These are phyloP conservation scores for Thomomys bottae DNA, from an alignment of 2,113 vertebrate genomes.

Conservation along the genomic window DNA sequence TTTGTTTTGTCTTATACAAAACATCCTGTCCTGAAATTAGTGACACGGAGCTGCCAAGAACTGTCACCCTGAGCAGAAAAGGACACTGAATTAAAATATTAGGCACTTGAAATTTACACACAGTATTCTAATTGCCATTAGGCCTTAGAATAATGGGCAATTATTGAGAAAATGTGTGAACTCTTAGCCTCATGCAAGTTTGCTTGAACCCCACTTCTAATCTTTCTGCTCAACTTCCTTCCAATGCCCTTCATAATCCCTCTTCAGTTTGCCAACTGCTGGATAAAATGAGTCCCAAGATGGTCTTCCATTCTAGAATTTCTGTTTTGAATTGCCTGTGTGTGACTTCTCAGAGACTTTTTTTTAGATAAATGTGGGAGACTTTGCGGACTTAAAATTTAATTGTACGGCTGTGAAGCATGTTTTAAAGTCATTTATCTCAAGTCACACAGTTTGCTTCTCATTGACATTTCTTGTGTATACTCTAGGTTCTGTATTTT, in stretches of 20 bases:
- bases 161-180: background rate
- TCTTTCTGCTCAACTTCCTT: background rate
- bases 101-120: background rate
- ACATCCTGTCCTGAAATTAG: background rate
- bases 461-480: background rate
- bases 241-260: background rate
- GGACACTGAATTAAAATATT: background rate
- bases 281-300: background rate
- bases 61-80: background rate
- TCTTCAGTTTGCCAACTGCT: background rate
- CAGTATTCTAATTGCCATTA: background rate
- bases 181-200: background rate
- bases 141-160: background rate
- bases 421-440: background rate
- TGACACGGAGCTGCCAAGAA: background rate
- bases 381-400: constrained; percentile 35
- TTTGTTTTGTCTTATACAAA: background rate
- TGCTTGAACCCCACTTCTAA: background rate
- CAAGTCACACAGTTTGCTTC: background rate
- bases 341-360: background rate
- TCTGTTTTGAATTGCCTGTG: background rate
- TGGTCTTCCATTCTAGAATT: background rate
- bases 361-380: background rate
- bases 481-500: background rate
- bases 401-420: background rate